A percentile compares a stretch with the other conserved stretches of the same genome.
Evolutionary conservation across 2,797 vertebrate species (phyloP).

Genomic region (Helicolenus hilgendorfi): DNA sequence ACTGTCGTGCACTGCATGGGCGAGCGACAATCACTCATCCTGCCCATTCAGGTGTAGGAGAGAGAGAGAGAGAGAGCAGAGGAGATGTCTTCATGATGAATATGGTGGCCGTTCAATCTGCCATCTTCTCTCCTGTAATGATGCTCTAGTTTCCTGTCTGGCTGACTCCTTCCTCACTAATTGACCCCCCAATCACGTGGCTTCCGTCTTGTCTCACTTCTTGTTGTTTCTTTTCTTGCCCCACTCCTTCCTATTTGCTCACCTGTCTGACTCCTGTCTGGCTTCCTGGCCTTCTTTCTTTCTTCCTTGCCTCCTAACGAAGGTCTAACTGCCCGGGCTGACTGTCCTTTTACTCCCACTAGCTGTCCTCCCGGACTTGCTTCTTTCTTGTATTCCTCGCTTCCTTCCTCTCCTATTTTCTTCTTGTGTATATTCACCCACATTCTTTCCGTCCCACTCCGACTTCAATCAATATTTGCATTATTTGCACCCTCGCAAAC

Average conservation of each 20-base stretch:
- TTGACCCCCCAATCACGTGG: background rate
- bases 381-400: background rate
- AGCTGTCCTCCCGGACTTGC: background rate
- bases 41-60: background rate
- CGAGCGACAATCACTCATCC: background rate
- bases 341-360: background rate
- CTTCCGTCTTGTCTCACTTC: background rate
- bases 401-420: background rate
- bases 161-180: background rate
- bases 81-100: slow-evolving; percentile 3
- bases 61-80: background rate
- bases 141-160: slow-evolving; percentile 1
- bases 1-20: background rate
- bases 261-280: slow-evolving; percentile 9
- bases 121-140: slow-evolving; percentile 8
- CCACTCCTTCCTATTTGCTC: background rate
- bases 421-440: background rate
- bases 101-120: background rate
- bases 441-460: background rate
- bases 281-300: background rate
- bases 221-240: background rate
- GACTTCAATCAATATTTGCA: background rate
- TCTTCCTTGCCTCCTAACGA: slow-evolving; percentile 8
- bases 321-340: background rate
- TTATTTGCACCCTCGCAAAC: background rate